Evolutionary conservation across 2,113 vertebrate genomes (phyloP).

Genomic region (Pelecanus crispus): DNA sequence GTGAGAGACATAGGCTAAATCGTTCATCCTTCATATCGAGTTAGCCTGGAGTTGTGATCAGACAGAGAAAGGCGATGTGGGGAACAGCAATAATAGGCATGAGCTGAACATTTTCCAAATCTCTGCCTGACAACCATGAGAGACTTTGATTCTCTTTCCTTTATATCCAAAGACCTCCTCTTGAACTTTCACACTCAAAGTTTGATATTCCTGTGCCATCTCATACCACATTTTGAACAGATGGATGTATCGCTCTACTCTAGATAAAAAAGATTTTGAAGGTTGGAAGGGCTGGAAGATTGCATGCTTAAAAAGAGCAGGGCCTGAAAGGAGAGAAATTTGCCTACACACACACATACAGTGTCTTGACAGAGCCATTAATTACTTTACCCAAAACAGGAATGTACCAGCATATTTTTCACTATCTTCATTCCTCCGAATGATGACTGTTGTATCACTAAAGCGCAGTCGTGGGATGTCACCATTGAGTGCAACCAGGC

Average conservation of each 20-base stretch:
- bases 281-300: not conserved
- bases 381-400: not conserved
- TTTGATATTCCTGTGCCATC: not conserved
- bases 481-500: not conserved
- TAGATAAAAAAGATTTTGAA: not conserved
- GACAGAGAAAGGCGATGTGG: not conserved
- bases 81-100: not conserved
- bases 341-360: not conserved
- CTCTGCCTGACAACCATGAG: not conserved
- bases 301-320: not conserved
- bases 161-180: not conserved
- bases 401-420: not conserved
- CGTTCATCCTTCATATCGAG: not conserved
- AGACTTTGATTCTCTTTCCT: not conserved
- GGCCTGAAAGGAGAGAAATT: not conserved
- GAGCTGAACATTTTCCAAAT: not conserved
- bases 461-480: not conserved
- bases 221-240: not conserved
- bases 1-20: not conserved
- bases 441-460: not conserved
- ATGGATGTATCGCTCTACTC: not conserved
- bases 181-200: slow-evolving; percentile 2
- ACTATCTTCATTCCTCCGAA: not conserved
- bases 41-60: not conserved
- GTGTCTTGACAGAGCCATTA: not conserved